A percentile compares a stretch with the other conserved stretches of the same genome.
Evolutionary conservation across 2,888 invertebrate genomes (phyloP).

Genomic region (Phania funesta): DNA sequence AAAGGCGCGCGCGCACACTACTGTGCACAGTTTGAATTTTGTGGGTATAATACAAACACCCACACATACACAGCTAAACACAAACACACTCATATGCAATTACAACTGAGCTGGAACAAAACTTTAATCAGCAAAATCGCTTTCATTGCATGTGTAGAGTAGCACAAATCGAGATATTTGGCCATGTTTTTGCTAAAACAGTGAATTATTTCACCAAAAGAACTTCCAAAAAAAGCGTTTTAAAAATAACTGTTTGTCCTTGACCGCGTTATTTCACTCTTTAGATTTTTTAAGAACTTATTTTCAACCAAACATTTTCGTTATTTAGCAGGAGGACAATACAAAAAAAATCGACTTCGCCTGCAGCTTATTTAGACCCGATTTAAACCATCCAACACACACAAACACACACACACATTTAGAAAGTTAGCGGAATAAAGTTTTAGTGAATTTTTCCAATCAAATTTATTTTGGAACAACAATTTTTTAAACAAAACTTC

Average conservation of each 20-base stretch:
- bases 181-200: conserved; percentile 8
- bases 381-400: conserved; percentile 7
- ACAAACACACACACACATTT: conserved; percentile 20
- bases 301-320: not conserved
- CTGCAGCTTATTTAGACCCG: conserved; percentile 36
- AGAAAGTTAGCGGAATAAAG: conserved; percentile 15
- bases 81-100: not conserved
- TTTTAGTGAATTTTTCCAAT: not conserved
- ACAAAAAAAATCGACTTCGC: conserved; percentile 8
- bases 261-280: not conserved
- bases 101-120: conserved; percentile 30
- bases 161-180: conserved; percentile 39
- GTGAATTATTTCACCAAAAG: not conserved
- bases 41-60: conserved; percentile 17
- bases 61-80: not conserved
- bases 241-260: not conserved
- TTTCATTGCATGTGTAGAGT: conserved; percentile 45
- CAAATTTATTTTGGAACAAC: not conserved
- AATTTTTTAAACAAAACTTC: not conserved
- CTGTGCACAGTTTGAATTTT: conserved; percentile 8
- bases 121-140: conserved; percentile 31
- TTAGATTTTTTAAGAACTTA: not conserved
- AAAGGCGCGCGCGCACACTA: not conserved
- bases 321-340: conserved; percentile 5
- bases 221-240: not conserved